Percentiles rank a stretch among this genome's conserved stretches.
These are phyloP conservation scores for Stegodyphus mimosarum DNA, from an alignment of 1,140 invertebrate genomes.

Conservation along the genomic window DNA sequence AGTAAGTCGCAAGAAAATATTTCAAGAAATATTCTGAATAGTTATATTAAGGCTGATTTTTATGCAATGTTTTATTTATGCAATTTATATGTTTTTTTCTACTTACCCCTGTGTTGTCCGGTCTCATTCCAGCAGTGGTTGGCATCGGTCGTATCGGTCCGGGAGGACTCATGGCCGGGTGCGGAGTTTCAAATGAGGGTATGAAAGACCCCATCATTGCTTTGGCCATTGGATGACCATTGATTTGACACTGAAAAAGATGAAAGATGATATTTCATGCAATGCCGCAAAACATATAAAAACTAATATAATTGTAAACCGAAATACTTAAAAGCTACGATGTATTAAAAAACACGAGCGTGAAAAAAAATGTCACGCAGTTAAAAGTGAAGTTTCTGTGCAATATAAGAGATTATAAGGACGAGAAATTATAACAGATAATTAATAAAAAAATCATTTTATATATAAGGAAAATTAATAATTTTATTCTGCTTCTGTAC, in stretches of 20 bases:
- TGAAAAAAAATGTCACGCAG: too few species aligned
- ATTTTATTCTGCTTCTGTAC: too few species aligned
- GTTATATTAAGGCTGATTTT: background rate
- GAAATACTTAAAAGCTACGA: too few species aligned
- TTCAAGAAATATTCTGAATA: background rate
- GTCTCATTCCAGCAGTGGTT: constrained; percentile 5
- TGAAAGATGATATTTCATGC: background rate
- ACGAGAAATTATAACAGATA: too few species aligned
- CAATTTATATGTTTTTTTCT: too few species aligned
- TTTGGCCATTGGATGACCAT: constrained; percentile 65
- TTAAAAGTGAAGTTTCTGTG: too few species aligned
- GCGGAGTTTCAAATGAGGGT: constrained; percentile 72
- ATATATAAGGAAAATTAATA: too few species aligned
- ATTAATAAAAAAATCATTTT: too few species aligned
- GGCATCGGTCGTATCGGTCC: constrained; percentile 66
- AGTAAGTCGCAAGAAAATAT: background rate
- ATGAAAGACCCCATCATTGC: constrained; percentile 67
- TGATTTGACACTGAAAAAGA: constrained; percentile 62
- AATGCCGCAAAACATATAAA: too few species aligned
- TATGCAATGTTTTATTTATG: background rate
- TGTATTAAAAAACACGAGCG: too few species aligned
- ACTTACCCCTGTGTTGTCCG: background rate
- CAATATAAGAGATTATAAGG: too few species aligned
- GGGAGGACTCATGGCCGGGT: constrained; percentile 64
- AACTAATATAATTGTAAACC: too few species aligned